A percentile compares a stretch with the other conserved stretches of the same genome.
These are phyloP conservation scores for Adela reaumurella DNA, from an alignment of 2,888 invertebrate species.

Conservation along the genomic window DNA sequence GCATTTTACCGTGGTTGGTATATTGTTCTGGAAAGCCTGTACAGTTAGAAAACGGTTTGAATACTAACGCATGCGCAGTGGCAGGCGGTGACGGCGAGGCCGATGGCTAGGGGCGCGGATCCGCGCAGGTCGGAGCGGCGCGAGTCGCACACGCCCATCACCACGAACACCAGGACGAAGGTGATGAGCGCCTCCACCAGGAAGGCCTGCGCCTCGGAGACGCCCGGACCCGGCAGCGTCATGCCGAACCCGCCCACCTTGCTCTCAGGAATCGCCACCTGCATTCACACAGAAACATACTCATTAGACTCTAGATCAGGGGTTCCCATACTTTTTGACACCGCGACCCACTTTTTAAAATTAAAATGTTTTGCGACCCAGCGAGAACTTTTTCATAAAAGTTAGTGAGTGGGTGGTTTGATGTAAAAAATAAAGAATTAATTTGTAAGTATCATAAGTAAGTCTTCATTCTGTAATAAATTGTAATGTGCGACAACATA, in stretches of 20 bases:
- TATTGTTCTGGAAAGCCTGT: too few relatives aligned
- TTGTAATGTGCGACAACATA: too few relatives aligned
- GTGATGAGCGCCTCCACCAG: slow-evolving; percentile 83
- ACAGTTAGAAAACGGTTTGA: not conserved
- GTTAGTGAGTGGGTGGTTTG: too few relatives aligned
- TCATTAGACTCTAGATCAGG: too few relatives aligned
- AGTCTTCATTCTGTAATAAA: too few relatives aligned
- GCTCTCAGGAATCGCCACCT: slow-evolving; percentile 59
- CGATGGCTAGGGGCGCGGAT: slow-evolving; percentile 82
- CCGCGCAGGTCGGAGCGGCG: slow-evolving; percentile 77
- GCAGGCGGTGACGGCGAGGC: slow-evolving; percentile 79
- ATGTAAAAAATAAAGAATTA: too few relatives aligned
- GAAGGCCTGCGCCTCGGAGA: slow-evolving; percentile 67
- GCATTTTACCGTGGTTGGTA: too few relatives aligned
- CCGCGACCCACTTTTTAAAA: too few relatives aligned
- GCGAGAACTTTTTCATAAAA: too few relatives aligned
- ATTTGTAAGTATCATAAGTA: too few relatives aligned
- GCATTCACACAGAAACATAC: slow-evolving; percentile 15
- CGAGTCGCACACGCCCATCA: slow-evolving; percentile 80
- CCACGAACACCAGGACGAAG: slow-evolving; percentile 80
- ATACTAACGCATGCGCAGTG: slow-evolving; percentile 79
- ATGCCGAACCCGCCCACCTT: slow-evolving; percentile 58
- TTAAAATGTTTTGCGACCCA: too few relatives aligned
- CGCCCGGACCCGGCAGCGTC: slow-evolving; percentile 51
- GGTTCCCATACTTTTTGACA: too few relatives aligned